These are phyloP conservation scores for Leptosomus discolor DNA, from an alignment of 2,113 vertebrate genomes.

Conservation along the genomic window DNA sequence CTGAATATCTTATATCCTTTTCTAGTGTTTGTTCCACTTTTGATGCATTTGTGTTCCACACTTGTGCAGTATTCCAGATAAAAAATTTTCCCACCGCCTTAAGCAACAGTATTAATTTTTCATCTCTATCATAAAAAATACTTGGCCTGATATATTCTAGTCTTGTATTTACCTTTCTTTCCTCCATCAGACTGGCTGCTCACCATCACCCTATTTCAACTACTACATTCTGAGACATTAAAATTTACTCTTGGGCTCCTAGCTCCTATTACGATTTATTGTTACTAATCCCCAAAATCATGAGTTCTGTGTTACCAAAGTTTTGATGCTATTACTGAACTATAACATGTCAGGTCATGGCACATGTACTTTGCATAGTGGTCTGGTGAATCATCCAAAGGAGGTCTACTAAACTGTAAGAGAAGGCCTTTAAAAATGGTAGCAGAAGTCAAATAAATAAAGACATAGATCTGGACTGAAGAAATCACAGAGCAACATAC, in stretches of 20 bases:
- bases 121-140: neutral
- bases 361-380: neutral
- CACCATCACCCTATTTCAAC: neutral
- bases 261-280: neutral
- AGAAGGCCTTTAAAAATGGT: neutral
- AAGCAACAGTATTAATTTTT: neutral
- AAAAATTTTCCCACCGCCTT: neutral
- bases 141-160: neutral
- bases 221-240: neutral
- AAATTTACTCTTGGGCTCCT: neutral
- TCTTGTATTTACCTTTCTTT: neutral
- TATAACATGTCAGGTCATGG: neutral
- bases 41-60: neutral
- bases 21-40: neutral
- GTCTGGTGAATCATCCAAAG: neutral
- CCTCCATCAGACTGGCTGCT: neutral
- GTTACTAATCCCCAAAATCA: neutral
- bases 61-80: neutral
- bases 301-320: neutral
- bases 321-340: neutral
- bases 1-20: neutral
- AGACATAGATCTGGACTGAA: neutral
- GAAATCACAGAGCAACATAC: neutral
- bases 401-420: neutral
- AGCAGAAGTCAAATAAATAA: neutral